phyloP scores from a whole-genome alignment of 2,797 vertebrate species.

The Taenioides sp. region DNA sequence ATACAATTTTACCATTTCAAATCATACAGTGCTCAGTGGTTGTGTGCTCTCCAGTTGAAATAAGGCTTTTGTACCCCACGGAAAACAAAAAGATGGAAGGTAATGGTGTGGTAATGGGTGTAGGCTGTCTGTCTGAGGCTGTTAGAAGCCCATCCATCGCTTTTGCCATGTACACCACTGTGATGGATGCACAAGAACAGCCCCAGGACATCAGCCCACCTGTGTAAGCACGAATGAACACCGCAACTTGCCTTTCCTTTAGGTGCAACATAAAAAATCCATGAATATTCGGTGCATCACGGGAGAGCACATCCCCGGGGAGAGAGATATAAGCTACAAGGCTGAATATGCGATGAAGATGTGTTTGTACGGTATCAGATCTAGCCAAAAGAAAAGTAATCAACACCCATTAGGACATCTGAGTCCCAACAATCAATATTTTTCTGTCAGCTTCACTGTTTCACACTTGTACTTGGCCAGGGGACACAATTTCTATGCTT shows the following conservation, averaged over 20 bases:
- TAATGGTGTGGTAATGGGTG: slow-evolving; percentile 43
- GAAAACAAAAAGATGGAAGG: slow-evolving; percentile 9
- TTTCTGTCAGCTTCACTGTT: slow-evolving; percentile 11
- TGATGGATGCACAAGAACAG: slow-evolving; percentile 22
- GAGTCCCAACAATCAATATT: slow-evolving; percentile 28
- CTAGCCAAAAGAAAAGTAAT: slow-evolving; percentile 8
- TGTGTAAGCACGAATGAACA: slow-evolving; percentile 5
- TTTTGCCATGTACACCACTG: slow-evolving; percentile 5
- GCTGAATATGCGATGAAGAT: slow-evolving; percentile 5
- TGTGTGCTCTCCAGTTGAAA: not conserved
- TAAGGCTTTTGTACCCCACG: not conserved
- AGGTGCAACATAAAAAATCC: slow-evolving; percentile 4
- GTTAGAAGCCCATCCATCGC: slow-evolving; percentile 33
- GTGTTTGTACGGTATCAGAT: slow-evolving; percentile 14
- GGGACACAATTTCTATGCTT: slow-evolving; percentile 24
- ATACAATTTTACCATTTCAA: not conserved
- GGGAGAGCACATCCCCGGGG: slow-evolving; percentile 3
- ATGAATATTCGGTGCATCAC: slow-evolving; percentile 8
- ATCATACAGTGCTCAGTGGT: not conserved
- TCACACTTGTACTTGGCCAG: slow-evolving; percentile 12
- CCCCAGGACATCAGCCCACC: slow-evolving; percentile 13
- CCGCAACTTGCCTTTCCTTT: slow-evolving; percentile 3
- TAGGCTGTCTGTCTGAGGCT: slow-evolving; percentile 29
- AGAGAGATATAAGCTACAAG: not conserved
- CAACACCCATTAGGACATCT: slow-evolving; percentile 20